Base-by-base conservation (phyloP, 2,797 vertebrate species). In the Glossophaga mutica region DNA sequence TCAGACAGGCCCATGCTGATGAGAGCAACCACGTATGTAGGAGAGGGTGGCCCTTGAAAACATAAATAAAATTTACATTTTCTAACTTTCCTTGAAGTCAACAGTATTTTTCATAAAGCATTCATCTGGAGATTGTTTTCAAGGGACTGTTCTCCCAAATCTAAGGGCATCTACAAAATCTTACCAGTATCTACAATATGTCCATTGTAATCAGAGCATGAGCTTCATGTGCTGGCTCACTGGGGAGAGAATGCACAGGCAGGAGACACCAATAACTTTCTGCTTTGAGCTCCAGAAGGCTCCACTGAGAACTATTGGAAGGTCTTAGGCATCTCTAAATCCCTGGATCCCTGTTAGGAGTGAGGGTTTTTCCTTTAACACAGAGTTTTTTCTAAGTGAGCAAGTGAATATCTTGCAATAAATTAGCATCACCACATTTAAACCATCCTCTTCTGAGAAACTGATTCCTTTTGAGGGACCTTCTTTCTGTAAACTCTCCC, bases 371-470 rank as follows among this genome's bases (percentile, higher is more conserved):
- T 15, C 32, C 74, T 77, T 78, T 24, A 76, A 55, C 59, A 46
- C 24, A 50, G 11, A 19, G 19, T 67, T 68, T 62, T 42, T 76
- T 46, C 39, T 34, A 44, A 92, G 29, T 34, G 37, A 92, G 29
- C 26, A 44, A 90, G 94, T 62, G 15, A 59, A 94, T 78, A 87
- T 59, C 82, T 93, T 34, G 0, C 1, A 29, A 62, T 34, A 89
- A 68, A 73, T 68, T 39, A 21, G 2, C 14, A 77, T 29, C 44
- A 76, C 55, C 50, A 55, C 52, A 74, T 67, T 95, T 44, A 26
- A 88, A 44, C 32, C 34, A 59, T n/a, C 32, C 37, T 29, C 42
- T 93, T 87, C 52, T 50, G 57, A 91, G 89, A 87, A 44, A 59
- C 44, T 0, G 9, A 65, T 9, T 79, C 3, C 37, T 85, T 90